phyloP scores from a whole-genome alignment of 1,140 invertebrate species.

The Drosophila truncata region DNA sequence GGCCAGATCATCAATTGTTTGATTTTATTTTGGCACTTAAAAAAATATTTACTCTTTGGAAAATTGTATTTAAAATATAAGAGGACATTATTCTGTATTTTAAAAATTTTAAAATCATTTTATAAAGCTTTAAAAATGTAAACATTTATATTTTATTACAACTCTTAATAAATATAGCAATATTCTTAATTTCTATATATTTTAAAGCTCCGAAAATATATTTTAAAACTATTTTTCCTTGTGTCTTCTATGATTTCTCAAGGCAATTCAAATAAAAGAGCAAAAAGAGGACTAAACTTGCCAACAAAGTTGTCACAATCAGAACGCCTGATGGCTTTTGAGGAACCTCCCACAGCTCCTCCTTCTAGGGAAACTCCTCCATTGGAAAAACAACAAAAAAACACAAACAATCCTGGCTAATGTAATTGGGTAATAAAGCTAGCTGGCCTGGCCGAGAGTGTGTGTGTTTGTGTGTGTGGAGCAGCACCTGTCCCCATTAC shows the following conservation, averaged over 20 bases:
- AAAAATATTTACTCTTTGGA: not conserved
- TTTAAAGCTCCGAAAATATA: not conserved
- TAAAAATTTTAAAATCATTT: not conserved
- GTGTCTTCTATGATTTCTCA: not conserved
- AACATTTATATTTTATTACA: too few relatives aligned
- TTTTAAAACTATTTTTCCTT: not conserved
- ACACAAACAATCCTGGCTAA: constrained; percentile 55
- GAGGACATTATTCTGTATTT: too few relatives aligned
- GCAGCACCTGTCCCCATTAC: constrained; percentile 42
- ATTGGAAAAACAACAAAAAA: not conserved
- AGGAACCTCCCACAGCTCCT: not conserved
- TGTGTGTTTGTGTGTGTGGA: constrained; percentile 41
- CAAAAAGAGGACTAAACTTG: not conserved
- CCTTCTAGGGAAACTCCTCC: not conserved
- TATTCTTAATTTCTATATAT: too few relatives aligned
- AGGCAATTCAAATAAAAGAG: not conserved
- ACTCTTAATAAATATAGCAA: too few relatives aligned
- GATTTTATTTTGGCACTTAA: constrained; percentile 5
- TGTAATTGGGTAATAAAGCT: constrained; percentile 79
- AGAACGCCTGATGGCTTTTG: constrained; percentile 1
- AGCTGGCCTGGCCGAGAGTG: constrained; percentile 10
- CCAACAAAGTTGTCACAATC: constrained; percentile 15
- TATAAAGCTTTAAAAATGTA: not conserved
- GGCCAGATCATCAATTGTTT: constrained; percentile 15
- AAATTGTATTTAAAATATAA: not conserved